Evolutionary conservation across 2,797 vertebrate genomes (phyloP).

Genomic region (Fistularia commersonii): DNA sequence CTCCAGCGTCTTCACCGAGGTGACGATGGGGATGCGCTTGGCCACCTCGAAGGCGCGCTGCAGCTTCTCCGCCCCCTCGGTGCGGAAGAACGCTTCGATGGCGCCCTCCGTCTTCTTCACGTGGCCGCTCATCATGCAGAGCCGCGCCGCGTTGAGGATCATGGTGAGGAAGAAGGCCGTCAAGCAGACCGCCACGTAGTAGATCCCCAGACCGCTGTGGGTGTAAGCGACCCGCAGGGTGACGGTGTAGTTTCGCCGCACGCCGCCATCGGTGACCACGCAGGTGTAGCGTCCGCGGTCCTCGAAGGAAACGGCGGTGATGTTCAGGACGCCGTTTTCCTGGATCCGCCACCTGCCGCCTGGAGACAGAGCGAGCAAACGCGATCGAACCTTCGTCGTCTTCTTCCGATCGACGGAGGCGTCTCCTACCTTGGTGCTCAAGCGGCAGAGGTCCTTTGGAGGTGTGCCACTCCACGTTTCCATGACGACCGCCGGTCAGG

Average conservation of each 20-base stretch:
- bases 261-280: conserved; percentile 34
- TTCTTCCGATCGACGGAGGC: no score
- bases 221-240: conserved; percentile 86
- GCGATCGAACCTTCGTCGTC: no score
- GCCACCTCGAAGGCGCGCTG: conserved; percentile 95
- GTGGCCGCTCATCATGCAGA: conserved; percentile 94
- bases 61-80: conserved; percentile 90
- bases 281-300: conserved; percentile 92
- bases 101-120: conserved; percentile 89
- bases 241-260: conserved; percentile 76
- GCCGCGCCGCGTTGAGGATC: conserved; percentile 84
- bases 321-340: conserved; percentile 80
- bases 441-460: conserved; percentile 79
- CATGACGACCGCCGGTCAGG: conserved; percentile 66
- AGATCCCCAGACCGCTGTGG: conserved; percentile 85
- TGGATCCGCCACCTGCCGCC: conserved; percentile 81
- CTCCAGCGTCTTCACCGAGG: conserved; percentile 88
- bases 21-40: conserved; percentile 93
- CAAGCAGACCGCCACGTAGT: conserved; percentile 89
- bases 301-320: conserved; percentile 81
- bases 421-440: conserved; percentile 66
- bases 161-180: conserved; percentile 87
- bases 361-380: conserved; percentile 36
- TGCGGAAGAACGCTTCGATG: conserved; percentile 96
- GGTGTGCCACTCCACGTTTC: conserved; percentile 83